Base-by-base conservation (phyloP, 2,888 invertebrate genomes). In the Cartodere bifasciata region DNA sequence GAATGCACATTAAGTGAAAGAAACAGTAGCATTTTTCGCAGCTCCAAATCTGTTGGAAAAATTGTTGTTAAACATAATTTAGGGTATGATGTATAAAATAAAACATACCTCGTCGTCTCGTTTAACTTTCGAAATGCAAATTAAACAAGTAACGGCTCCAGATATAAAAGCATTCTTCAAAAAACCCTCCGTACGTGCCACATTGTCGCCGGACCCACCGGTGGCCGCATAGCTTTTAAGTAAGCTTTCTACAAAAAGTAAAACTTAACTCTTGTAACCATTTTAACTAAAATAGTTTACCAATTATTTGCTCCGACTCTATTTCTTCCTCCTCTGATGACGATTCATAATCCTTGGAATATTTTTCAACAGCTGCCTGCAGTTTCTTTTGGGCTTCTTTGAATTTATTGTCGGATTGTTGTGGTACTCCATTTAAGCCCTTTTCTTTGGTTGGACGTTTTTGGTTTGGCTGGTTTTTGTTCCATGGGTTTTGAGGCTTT, bases 101-200 rank as follows among this genome's bases (percentile, higher is more conserved):
- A 24, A 11, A 42, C 52, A 49, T 56, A 75, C 78, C 23, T 82
- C 60, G 50, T 91, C 82, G 31, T 66, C 68, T 43, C 83, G 70
- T 55, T 82, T 86, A 9, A 92, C 74, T 22, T 81, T 78, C 3
- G 81, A 86, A 51, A 92, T 90, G 49, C 92, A 92, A 49, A 94
- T 84, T 2, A 92, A 68, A 52, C 94, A 94, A 7, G 83, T 81
- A 2, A 80, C 75, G 5, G 82, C 72, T 4, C 84, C 81, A 12
- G 85, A 80, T 46, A 79, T 75, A 43, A 88, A 71, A 0, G 77
- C 69, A 56, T 87, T 84, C 50, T 83, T 77, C 30, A 91, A 60
- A 50, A 81, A 76, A 28, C 72, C 70, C 48, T 75, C 71, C 3
- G 83, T 82, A 46, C 75, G 64, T 27, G 62, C 62, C 4, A 67